Conservation (phyloP, 2,797 vertebrate genomes). For the Graptemys geographica region DNA sequence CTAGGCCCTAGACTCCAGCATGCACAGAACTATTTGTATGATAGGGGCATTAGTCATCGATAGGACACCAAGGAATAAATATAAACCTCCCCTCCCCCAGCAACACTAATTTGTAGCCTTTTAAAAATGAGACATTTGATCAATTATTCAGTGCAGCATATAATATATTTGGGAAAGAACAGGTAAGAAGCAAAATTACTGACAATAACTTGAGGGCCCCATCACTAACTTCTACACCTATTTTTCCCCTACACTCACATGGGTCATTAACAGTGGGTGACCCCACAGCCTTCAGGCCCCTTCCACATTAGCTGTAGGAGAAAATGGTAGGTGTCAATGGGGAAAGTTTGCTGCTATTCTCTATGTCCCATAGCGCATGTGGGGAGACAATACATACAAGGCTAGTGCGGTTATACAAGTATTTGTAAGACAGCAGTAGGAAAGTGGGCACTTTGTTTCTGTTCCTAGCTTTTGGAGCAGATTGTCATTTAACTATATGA, state of each 20-base stretch:
- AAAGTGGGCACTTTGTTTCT: neutral
- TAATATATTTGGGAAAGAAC: neutral
- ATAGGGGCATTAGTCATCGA: neutral
- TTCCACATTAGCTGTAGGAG: neutral
- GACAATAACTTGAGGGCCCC: neutral
- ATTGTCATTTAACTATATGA: neutral
- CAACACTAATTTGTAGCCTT: neutral
- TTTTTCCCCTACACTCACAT: neutral
- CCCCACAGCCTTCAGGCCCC: neutral
- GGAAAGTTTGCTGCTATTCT: neutral
- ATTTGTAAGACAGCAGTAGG: neutral
- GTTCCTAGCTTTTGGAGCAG: neutral
- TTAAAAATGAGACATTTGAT: neutral
- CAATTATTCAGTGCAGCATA: neutral
- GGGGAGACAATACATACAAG: neutral
- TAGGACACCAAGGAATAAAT: neutral
- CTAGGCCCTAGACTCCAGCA: neutral
- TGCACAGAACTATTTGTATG: neutral
- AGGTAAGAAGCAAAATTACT: neutral
- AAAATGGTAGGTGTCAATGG: neutral
- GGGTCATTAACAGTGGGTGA: neutral
- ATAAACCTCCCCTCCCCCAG: neutral
- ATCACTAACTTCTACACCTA: neutral
- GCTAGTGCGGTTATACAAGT: neutral
- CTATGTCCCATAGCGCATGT: neutral